Base-by-base conservation (phyloP, 2,113 vertebrate genomes). In the Neolamprologus caudopunctatus region DNA sequence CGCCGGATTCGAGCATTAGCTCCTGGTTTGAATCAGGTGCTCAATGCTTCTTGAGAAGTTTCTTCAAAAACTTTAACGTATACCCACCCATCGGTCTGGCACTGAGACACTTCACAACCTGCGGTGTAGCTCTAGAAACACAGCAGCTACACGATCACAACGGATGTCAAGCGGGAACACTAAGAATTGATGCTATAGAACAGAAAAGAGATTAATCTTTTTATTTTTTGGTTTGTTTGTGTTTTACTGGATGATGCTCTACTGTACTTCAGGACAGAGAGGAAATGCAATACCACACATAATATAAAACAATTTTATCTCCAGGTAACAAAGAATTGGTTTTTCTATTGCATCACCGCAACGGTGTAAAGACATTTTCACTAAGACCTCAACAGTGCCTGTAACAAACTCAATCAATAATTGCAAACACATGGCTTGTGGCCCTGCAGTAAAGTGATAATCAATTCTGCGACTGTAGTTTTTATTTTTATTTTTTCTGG, bases 341-440 rank as follows among this genome's bases (percentile, higher is more conserved):
- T 88, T 86, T 88, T 81, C 79, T 55, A 85, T 87, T 84, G 47
- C 50, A 82, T 89, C 35, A 17, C 45, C 4, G 11, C 21, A 1
- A 82, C 24, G 28, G 28, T 81, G 40, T 68, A 61, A 91, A 84
- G 82, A 86, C 45, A 21, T 88, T 83, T 85, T 88, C 66, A 81
- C 53, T 55, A 61, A 82, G 50, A 81, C 81, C 40, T 45, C 58
- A 87, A 80, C 82, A 51, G 45, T 24, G 53, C 54, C 81, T 84
- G 63, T 35, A 85, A 91, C 90, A 91, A 92, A 90, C 85, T 85
- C 68, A 81, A 83, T 90, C 85, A 88, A 53, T 89, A 61, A 91
- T 87, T 90, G 81, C 79, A 84, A 95, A 89, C 75, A 71, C 84
- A 87, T 61, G 87, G 75, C 81, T 87, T 40, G 50, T 35, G 68